Base-by-base conservation (phyloP, 2,113 vertebrate genomes). In the Motacilla tschutschensis region DNA sequence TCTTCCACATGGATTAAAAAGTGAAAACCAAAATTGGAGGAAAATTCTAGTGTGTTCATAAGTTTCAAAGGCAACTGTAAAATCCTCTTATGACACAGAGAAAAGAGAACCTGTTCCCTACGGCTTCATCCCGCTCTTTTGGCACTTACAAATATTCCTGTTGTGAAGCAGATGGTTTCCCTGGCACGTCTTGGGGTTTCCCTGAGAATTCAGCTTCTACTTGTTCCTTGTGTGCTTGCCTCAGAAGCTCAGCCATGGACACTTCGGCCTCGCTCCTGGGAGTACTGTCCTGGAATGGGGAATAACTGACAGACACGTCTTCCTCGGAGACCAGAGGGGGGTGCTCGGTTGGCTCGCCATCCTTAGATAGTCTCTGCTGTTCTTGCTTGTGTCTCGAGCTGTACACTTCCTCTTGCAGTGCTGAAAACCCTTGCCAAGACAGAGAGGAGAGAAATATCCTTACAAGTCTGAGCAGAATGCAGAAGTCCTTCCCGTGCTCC, bases 321-420 rank as follows among this genome's bases (percentile, higher is more conserved):
- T 99, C 98, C 78, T 98, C 97, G 3, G 98, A 98, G 71, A 98
- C 98, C 14, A 99, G 87, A 6, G 98, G 98, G 20, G 98, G 98
- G 12, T 97, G 97, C n/a, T 96, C 95, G 26, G 92, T 67, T 57
- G 91, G 65, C 50, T 96, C 95, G 2, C 76, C 87, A 25, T 95
- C 94, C 87, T 95, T 92, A 17, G 93, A 74, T 17, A 92, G 66
- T 35, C 83, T 85, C 6, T 95, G 97, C 14, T 97, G 95, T 13
- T 95, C 94, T 17, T 96, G 88, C 77, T 95, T 96, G 18, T 91
- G 93, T 44, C 94, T 97, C 9, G 98, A 95, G 46, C 97, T 97
- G 91, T 96, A 97, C 14, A 98, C 94, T 76, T 99, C 99, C 79
- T 99, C 98, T 25, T 97, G 98, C 71, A 99, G 97, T 8, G 96